These are phyloP conservation scores for Numida meleagris DNA, from an alignment of 2,113 vertebrate genomes.

Conservation along the genomic window DNA sequence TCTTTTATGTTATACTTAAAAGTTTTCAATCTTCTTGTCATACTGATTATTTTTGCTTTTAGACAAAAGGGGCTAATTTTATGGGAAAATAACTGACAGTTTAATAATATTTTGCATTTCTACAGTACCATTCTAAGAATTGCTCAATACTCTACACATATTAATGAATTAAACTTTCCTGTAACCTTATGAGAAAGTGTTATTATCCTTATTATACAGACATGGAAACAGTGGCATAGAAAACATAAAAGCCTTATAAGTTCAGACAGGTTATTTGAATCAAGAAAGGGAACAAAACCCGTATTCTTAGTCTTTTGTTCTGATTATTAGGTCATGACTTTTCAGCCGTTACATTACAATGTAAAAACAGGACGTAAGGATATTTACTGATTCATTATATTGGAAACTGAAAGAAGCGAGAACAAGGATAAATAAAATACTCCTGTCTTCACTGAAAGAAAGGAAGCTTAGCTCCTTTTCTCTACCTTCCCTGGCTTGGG, in stretches of 20 bases:
- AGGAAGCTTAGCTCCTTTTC: neutral
- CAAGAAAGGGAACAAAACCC: neutral
- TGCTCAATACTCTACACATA: neutral
- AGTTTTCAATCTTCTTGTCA: slow-evolving; percentile 39
- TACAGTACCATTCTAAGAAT: neutral
- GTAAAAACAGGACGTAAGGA: neutral
- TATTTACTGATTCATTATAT: neutral
- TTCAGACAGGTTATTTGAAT: neutral
- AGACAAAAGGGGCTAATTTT: slow-evolving; percentile 40
- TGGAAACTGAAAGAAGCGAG: neutral
- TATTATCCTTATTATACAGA: neutral
- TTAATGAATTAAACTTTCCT: slow-evolving; percentile 35
- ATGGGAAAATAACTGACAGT: slow-evolving; percentile 6
- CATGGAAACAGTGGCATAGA: neutral
- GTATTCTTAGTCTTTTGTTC: neutral
- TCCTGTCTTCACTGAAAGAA: neutral
- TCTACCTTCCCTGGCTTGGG: neutral
- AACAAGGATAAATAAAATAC: neutral
- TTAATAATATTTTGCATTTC: slow-evolving; percentile 35
- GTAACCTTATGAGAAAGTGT: neutral
- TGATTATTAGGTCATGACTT: neutral
- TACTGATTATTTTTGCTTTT: slow-evolving; percentile 32
- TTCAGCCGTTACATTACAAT: neutral
- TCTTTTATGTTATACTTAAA: slow-evolving; percentile 34
- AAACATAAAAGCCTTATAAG: slow-evolving; percentile 2